These are phyloP conservation scores for Rhagonycha lutea DNA, from an alignment of 2,888 invertebrate species.

Conservation along the genomic window DNA sequence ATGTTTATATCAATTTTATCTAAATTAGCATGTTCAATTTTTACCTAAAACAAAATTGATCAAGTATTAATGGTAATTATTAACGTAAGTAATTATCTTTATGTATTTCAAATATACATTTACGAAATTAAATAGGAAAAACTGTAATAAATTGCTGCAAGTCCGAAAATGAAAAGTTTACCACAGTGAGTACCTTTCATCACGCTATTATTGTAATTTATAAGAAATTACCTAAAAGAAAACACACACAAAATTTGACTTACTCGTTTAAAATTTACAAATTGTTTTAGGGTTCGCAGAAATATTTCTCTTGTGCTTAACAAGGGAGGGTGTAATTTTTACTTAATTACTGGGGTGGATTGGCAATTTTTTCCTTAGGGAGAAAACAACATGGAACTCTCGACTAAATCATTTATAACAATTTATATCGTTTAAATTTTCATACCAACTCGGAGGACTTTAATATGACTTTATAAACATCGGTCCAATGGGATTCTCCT, in stretches of 20 bases:
- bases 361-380: neutral
- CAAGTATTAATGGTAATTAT: neutral
- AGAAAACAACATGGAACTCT: neutral
- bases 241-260: neutral
- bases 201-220: conserved; percentile 1
- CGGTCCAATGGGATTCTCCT: neutral
- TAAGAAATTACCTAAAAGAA: neutral
- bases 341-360: neutral
- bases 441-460: neutral
- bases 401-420: neutral
- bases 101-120: neutral
- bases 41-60: neutral
- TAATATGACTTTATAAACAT: neutral
- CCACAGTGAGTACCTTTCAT: neutral
- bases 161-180: neutral
- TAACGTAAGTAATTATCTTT: neutral
- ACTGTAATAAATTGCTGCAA: conserved; percentile 11
- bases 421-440: neutral
- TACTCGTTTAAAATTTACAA: neutral
- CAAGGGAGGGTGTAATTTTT: neutral
- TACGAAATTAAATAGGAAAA: neutral
- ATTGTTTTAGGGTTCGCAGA: neutral
- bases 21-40: neutral
- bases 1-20: neutral
- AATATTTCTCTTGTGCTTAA: neutral